These are phyloP conservation scores for Blera fallax DNA, from an alignment of 2,888 invertebrate genomes.

Conservation along the genomic window DNA sequence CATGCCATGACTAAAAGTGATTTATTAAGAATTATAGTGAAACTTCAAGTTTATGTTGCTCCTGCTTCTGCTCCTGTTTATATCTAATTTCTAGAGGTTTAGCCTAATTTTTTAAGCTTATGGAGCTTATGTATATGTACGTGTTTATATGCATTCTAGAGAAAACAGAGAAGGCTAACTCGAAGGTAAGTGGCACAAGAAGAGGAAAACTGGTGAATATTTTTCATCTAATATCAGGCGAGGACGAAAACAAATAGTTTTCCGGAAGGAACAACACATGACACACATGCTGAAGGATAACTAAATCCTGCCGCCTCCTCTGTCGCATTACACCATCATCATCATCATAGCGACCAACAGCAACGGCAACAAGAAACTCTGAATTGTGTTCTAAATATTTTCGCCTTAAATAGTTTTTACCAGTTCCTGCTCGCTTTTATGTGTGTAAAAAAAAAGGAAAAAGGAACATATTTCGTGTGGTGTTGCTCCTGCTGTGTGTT, in stretches of 20 bases:
- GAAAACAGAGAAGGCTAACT: no score
- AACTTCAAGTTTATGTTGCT: slow-evolving; percentile 63
- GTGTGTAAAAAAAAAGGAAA: neutral
- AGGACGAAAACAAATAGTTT: slow-evolving; percentile 55
- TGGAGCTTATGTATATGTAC: slow-evolving; percentile 15
- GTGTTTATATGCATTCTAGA: neutral
- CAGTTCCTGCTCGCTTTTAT: neutral
- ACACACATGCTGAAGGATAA: slow-evolving; percentile 54
- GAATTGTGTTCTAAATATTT: slow-evolving; percentile 66
- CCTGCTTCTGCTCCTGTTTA: slow-evolving; percentile 48
- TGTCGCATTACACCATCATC: slow-evolving; percentile 53
- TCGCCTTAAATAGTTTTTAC: slow-evolving; percentile 50
- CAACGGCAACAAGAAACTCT: slow-evolving; percentile 39
- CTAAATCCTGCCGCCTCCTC: slow-evolving; percentile 42
- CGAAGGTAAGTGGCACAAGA: neutral
- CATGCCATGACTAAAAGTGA: slow-evolving; percentile 57
- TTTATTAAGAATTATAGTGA: slow-evolving; percentile 70
- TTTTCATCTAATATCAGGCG: slow-evolving; percentile 24
- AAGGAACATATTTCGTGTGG: slow-evolving; percentile 24
- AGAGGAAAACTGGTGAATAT: slow-evolving; percentile 17
- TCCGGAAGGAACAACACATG: slow-evolving; percentile 52
- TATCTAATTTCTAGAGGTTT: slow-evolving; percentile 66
- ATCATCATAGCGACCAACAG: neutral
- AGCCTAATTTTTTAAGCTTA: slow-evolving; percentile 63
- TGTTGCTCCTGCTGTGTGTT: slow-evolving; percentile 34